Conservation (phyloP, 2,888 invertebrate species). For the Limnephilus lunatus region DNA sequence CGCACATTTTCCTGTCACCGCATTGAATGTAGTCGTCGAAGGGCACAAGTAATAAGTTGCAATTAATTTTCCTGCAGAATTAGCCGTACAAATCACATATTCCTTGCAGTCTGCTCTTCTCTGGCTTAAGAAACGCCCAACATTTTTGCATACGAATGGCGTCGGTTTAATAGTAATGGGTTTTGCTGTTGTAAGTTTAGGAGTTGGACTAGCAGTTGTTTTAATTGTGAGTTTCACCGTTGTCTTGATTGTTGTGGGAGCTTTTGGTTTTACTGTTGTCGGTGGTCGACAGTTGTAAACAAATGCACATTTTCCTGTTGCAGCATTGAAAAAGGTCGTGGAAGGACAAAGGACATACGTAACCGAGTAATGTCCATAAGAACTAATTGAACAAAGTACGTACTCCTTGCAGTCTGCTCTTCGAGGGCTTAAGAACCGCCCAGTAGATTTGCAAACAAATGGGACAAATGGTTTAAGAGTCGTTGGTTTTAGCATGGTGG, state of each 20-base stretch:
- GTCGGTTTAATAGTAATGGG: not conserved
- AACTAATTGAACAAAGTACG: slow-evolving; percentile 35
- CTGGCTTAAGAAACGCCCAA: not conserved
- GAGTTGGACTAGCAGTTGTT: slow-evolving; percentile 7
- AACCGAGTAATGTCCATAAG: not conserved
- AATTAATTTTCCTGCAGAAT: not conserved
- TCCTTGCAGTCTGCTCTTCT: not conserved
- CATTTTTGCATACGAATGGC: not conserved
- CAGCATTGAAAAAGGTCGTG: not conserved
- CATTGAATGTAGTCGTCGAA: not conserved
- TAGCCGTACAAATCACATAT: not conserved
- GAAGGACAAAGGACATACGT: not conserved
- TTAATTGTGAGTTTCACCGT: slow-evolving; percentile 5
- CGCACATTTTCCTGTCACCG: not conserved
- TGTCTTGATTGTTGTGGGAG: not conserved
- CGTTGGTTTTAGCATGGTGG: not conserved
- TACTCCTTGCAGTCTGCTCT: slow-evolving; percentile 38
- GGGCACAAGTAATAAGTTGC: not conserved
- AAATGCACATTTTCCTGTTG: not conserved
- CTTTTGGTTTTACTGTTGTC: not conserved
- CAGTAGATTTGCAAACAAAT: slow-evolving; percentile 41
- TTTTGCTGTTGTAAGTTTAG: not conserved
- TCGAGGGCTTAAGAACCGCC: slow-evolving; percentile 3
- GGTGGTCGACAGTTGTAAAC: not conserved
- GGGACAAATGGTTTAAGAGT: not conserved